Conservation (phyloP, 2,113 vertebrate species). For the Sylvilagus bachmani region DNA sequence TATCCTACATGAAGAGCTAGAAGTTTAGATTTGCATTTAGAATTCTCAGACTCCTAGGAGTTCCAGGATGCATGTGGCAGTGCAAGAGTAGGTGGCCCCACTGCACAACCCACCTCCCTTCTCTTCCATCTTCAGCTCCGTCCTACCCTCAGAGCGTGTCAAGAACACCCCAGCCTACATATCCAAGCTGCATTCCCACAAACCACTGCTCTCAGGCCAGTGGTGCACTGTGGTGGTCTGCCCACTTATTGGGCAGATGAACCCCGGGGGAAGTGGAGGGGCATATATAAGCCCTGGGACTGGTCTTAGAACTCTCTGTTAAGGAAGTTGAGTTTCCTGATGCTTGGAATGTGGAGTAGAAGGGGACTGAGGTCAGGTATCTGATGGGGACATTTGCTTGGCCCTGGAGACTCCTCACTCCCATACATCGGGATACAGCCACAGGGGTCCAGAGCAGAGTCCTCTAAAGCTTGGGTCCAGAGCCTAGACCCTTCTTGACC, state of each 20-base stretch:
- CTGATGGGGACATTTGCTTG: neutral
- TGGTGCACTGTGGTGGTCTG: neutral
- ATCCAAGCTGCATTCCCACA: neutral
- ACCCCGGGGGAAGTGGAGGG: neutral
- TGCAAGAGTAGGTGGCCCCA: neutral
- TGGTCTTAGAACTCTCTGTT: neutral
- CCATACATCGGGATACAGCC: neutral
- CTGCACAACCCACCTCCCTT: neutral
- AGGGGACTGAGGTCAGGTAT: neutral
- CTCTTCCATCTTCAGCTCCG: neutral
- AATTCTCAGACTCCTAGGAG: neutral
- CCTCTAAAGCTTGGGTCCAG: neutral
- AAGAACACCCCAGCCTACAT: neutral
- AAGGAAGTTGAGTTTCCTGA: neutral
- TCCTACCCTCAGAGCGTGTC: neutral
- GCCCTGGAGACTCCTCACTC: neutral
- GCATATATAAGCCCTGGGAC: neutral
- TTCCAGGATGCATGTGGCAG: neutral
- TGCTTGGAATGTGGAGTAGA: neutral
- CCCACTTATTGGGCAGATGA: neutral
- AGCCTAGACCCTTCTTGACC: neutral
- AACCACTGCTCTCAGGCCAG: neutral
- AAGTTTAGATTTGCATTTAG: slow-evolving; percentile 32
- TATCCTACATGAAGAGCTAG: neutral
- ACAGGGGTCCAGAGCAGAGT: neutral